phyloP scores from a whole-genome alignment of 2,113 vertebrate species.

The Catharus fuscescens region DNA sequence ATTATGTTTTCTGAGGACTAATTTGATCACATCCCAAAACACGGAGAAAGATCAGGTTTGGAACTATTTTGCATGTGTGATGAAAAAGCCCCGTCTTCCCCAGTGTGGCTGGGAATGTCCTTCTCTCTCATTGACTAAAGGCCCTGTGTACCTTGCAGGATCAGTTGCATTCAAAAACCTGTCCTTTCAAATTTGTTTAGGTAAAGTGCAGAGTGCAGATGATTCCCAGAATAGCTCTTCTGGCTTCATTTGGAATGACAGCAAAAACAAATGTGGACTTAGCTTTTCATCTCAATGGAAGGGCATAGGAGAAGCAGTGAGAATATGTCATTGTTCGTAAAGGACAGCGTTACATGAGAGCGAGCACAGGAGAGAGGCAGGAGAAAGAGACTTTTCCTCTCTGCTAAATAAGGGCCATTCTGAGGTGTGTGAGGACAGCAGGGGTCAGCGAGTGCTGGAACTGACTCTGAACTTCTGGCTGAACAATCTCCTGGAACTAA shows the following conservation, averaged over 20 bases:
- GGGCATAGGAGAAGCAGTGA: constrained; percentile 22
- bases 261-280: constrained; percentile 44
- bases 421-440: constrained; percentile 59
- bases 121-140: constrained; percentile 54
- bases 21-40: not conserved
- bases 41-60: not conserved
- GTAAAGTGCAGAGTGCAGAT: constrained; percentile 55
- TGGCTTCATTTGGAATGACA: constrained; percentile 66
- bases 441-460: constrained; percentile 56
- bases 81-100: not conserved
- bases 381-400: constrained; percentile 12
- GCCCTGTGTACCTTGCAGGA: constrained; percentile 56
- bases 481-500: constrained; percentile 63
- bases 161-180: constrained; percentile 64
- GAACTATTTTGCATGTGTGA: not conserved
- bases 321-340: constrained; percentile 54
- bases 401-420: constrained; percentile 29
- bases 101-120: not conserved
- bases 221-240: constrained; percentile 60
- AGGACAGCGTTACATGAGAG: constrained; percentile 16
- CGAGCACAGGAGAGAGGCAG: not conserved
- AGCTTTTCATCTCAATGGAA: constrained; percentile 54
- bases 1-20: not conserved
- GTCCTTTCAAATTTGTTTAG: constrained; percentile 64
- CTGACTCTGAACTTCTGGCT: constrained; percentile 66